These are phyloP conservation scores for Phycodurus eques DNA, from an alignment of 2,113 vertebrate genomes.

Conservation along the genomic window DNA sequence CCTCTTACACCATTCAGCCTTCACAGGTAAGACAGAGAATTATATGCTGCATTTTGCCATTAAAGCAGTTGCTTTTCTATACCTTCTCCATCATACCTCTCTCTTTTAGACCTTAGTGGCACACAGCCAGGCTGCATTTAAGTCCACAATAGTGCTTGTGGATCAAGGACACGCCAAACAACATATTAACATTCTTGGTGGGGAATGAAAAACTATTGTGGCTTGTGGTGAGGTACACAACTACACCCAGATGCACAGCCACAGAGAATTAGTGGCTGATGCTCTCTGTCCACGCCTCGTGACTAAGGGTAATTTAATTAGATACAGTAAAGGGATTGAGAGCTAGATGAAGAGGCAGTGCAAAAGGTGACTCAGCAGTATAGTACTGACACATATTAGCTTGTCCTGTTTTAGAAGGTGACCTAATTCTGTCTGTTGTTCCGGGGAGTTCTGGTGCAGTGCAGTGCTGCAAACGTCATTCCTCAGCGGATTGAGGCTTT, in stretches of 20 bases:
- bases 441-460: constrained; percentile 45
- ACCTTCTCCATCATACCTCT: constrained; percentile 7
- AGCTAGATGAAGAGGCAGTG: constrained; percentile 27
- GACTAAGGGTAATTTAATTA: constrained; percentile 27
- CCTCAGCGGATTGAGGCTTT: constrained; percentile 15
- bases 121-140: constrained; percentile 39
- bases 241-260: constrained; percentile 8
- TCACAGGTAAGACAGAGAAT: constrained; percentile 22
- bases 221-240: background rate
- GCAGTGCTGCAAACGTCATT: constrained; percentile 26
- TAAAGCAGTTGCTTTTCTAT: constrained; percentile 33
- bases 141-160: background rate
- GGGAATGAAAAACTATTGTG: constrained; percentile 18
- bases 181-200: constrained; percentile 20
- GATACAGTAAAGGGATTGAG: constrained; percentile 14
- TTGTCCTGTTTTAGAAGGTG: constrained; percentile 47
- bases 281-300: background rate
- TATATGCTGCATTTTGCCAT: constrained; percentile 70
- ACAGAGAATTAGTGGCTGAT: constrained; percentile 3
- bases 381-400: constrained; percentile 52
- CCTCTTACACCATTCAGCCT: constrained; percentile 1
- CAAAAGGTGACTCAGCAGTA: constrained; percentile 54
- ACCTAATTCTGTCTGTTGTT: constrained; percentile 57
- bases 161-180: constrained; percentile 13
- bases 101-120: constrained; percentile 32